Percentiles rank a stretch among this genome's conserved stretches.
Evolutionary conservation across 2,797 vertebrate species (phyloP).

Genomic region (Fratercula arctica): DNA sequence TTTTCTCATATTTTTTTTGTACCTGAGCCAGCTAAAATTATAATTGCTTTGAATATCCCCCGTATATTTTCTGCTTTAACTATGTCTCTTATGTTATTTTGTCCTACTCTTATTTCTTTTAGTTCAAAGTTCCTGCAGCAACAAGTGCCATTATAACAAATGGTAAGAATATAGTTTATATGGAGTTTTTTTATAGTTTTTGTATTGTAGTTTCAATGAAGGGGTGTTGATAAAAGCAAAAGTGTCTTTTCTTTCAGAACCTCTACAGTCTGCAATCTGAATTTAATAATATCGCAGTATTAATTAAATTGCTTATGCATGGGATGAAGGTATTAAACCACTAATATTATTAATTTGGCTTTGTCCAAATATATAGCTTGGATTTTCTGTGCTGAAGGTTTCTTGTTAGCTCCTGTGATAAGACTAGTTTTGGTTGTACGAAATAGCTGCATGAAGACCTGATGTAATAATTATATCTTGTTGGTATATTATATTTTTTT

Average conservation of each 20-base stretch:
- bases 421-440: background rate
- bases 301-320: background rate
- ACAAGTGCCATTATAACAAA: conserved; percentile 99
- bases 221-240: background rate
- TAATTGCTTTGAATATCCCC: background rate
- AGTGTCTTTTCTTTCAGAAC: background rate
- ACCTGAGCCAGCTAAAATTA: background rate
- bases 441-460: background rate
- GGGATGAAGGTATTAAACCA: background rate
- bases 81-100: background rate
- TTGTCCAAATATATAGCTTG: background rate
- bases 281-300: background rate
- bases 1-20: background rate
- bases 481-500: background rate
- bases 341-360: background rate
- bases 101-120: conserved; percentile 24
- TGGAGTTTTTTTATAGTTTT: background rate
- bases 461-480: background rate
- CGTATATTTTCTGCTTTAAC: background rate
- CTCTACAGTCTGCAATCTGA: background rate
- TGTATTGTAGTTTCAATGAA: background rate
- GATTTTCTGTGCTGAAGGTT: background rate
- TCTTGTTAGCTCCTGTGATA: background rate
- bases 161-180: conserved; percentile 80
- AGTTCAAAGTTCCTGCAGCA: conserved; percentile 98